These are phyloP conservation scores for Rhopalosiphum nymphaeae DNA, from an alignment of 2,888 invertebrate species.

Conservation along the genomic window DNA sequence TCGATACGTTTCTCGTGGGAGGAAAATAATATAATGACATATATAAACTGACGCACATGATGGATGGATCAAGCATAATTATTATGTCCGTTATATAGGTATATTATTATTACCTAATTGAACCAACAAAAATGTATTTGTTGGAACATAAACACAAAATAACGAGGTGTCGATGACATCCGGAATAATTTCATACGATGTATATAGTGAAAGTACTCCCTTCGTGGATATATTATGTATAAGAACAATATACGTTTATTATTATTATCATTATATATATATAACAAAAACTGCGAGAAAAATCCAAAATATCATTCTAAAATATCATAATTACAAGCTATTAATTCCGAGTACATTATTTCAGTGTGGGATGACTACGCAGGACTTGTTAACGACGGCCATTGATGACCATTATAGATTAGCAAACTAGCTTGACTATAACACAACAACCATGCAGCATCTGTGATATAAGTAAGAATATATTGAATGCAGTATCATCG, in stretches of 20 bases:
- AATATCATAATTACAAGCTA: background rate
- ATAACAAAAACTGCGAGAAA: background rate
- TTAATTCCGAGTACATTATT: background rate
- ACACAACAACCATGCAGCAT: background rate
- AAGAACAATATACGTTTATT: background rate
- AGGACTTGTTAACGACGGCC: background rate
- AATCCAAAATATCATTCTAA: background rate
- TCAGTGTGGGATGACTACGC: background rate
- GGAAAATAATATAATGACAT: background rate
- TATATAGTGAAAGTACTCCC: slow-evolving; percentile 30
- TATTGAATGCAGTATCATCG: background rate
- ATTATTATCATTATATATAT: background rate
- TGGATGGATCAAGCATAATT: background rate
- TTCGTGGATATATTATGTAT: background rate
- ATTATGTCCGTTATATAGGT: background rate
- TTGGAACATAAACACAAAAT: background rate
- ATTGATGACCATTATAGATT: background rate
- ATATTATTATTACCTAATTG: slow-evolving; percentile 27
- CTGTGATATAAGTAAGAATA: background rate
- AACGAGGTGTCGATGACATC: background rate
- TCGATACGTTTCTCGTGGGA: slow-evolving; percentile 23
- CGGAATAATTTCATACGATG: slow-evolving; percentile 2
- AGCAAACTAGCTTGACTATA: background rate
- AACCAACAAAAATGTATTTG: background rate
- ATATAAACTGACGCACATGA: background rate